These are phyloP conservation scores for Ormia ochracea DNA, from an alignment of 2,888 invertebrate genomes.

Conservation along the genomic window DNA sequence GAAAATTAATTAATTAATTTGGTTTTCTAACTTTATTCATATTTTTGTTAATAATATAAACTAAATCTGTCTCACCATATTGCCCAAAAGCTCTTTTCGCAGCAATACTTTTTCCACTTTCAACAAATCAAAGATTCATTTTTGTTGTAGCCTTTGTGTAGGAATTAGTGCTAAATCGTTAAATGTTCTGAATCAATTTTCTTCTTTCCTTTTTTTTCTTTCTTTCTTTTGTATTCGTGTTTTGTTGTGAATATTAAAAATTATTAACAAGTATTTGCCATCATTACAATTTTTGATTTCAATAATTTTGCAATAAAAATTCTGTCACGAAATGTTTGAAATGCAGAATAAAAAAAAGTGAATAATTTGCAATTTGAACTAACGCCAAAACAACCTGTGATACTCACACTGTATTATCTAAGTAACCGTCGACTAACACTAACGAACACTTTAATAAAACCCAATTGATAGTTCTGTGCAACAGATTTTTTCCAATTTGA, in stretches of 20 bases:
- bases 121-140: not conserved
- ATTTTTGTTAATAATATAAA: not conserved
- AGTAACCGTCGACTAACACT: not conserved
- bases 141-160: not conserved
- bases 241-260: conserved; percentile 42
- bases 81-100: not conserved
- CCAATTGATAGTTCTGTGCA: not conserved
- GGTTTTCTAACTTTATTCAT: not conserved
- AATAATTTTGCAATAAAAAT: conserved; percentile 61
- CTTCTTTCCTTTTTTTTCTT: conserved; percentile 12
- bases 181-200: not conserved
- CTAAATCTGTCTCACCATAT: conserved; percentile 45
- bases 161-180: not conserved
- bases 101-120: not conserved
- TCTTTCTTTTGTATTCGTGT: conserved; percentile 18
- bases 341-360: conserved; percentile 4
- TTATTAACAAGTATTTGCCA: conserved; percentile 64
- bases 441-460: not conserved
- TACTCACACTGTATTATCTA: not conserved
- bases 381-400: conserved; percentile 58
- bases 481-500: too few relatives aligned
- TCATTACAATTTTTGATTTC: conserved; percentile 70
- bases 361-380: conserved; percentile 47
- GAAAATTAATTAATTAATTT: not conserved
- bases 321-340: conserved; percentile 57